phyloP scores from a whole-genome alignment of 37 sponge, comb jelly and placozoan species.

The Beroe ovata region DNA sequence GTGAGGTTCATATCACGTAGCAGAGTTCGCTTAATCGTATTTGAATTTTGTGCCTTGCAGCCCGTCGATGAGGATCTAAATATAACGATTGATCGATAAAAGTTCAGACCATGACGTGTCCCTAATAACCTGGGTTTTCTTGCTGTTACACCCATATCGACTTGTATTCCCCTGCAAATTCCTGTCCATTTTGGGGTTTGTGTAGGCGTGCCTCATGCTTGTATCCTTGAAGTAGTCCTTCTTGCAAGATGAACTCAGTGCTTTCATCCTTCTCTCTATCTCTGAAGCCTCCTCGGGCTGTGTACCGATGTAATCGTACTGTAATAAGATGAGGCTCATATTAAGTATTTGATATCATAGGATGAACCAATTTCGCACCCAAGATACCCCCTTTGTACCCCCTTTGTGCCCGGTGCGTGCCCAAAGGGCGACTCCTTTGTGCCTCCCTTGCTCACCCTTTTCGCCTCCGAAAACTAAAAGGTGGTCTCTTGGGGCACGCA shows the following conservation, averaged over 20 bases:
- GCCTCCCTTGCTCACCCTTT: too few species aligned
- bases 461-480: too few species aligned
- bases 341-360: background rate
- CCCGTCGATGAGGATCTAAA: too few species aligned
- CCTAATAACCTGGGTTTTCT: conserved; percentile 7
- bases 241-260: background rate
- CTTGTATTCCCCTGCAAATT: conserved; percentile 42
- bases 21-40: too few species aligned
- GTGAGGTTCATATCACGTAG: background rate
- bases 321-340: background rate
- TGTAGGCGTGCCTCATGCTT: conserved; percentile 56
- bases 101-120: too few species aligned
- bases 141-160: conserved; percentile 42
- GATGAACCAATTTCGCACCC: background rate
- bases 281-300: conserved; percentile 24
- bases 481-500: too few species aligned
- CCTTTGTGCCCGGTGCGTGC: too few species aligned
- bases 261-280: background rate
- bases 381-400: too few species aligned
- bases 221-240: conserved; percentile 42
- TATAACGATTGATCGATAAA: too few species aligned
- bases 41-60: too few species aligned
- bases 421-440: too few species aligned
- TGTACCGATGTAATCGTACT: conserved; percentile 43
- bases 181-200: conserved; percentile 3